A percentile compares a stretch with the other conserved stretches of the same genome.
phyloP scores from a whole-genome alignment of 2,888 invertebrate genomes.

The Macrophya annulata region DNA sequence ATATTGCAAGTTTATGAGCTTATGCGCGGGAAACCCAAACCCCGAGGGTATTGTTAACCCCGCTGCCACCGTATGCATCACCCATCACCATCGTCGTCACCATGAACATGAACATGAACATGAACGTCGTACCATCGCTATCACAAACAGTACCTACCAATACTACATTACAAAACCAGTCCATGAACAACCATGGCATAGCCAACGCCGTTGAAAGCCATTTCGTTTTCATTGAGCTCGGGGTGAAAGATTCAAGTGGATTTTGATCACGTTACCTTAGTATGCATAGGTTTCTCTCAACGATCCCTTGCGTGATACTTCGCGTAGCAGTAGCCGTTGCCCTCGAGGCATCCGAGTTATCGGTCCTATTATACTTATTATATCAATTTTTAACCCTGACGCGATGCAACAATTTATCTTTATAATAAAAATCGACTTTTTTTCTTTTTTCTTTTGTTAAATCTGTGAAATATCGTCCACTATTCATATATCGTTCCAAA shows the following conservation, averaged over 20 bases:
- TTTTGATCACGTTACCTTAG: constrained; percentile 76
- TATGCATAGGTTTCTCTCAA: constrained; percentile 74
- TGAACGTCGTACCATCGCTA: neutral
- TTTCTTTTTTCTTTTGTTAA: no score
- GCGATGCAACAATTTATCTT: neutral
- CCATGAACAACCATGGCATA: neutral
- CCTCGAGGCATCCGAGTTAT: constrained; percentile 42
- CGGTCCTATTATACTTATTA: constrained; percentile 46
- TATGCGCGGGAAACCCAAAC: constrained; percentile 67
- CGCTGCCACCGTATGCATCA: constrained; percentile 29
- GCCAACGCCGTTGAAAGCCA: constrained; percentile 68
- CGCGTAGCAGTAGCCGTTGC: neutral
- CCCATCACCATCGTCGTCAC: no score
- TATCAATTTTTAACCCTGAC: constrained; percentile 10
- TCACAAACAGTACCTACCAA: neutral
- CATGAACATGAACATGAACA: neutral
- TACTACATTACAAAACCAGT: neutral
- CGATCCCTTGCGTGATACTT: neutral
- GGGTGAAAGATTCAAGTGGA: constrained; percentile 74
- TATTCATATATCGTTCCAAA: no score
- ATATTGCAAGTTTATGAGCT: constrained; percentile 79
- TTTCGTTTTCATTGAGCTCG: constrained; percentile 75
- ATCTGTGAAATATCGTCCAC: no score
- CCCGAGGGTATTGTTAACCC: constrained; percentile 58
- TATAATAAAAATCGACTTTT: neutral